These are phyloP conservation scores for Leucophenga varia DNA, from an alignment of 1,140 invertebrate species.

Conservation along the genomic window DNA sequence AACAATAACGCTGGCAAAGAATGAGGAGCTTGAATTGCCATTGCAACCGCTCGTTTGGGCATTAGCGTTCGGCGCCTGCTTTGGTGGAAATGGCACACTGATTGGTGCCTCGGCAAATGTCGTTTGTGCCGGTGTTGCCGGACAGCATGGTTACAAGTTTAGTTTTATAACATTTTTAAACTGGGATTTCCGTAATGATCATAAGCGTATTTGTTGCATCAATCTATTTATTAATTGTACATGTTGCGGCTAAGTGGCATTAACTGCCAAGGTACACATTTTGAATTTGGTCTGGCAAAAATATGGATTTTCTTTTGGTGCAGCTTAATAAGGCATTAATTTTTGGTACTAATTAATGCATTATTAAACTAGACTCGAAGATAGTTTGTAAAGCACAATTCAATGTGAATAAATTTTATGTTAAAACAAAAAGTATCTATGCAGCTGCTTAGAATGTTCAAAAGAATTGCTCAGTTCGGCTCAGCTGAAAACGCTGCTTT, in stretches of 20 bases:
- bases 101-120: slow-evolving; percentile 79
- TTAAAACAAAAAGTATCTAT: too few relatives aligned
- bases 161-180: slow-evolving; percentile 61
- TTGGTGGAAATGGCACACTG: slow-evolving; percentile 77
- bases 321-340: too few relatives aligned
- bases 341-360: too few relatives aligned
- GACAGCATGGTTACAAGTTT: slow-evolving; percentile 77
- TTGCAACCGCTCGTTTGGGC: slow-evolving; percentile 71
- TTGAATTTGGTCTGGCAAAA: too few relatives aligned
- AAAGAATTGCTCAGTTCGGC: too few relatives aligned
- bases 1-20: slow-evolving; percentile 62
- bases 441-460: too few relatives aligned
- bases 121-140: slow-evolving; percentile 74
- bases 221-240: slow-evolving; percentile 68
- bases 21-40: slow-evolving; percentile 62
- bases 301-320: too few relatives aligned
- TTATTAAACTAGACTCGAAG: too few relatives aligned
- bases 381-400: too few relatives aligned
- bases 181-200: slow-evolving; percentile 73
- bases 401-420: too few relatives aligned
- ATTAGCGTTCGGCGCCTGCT: slow-evolving; percentile 71
- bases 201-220: slow-evolving; percentile 63
- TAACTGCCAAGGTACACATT: too few relatives aligned
- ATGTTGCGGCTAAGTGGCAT: slow-evolving; percentile 65
- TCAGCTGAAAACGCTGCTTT: too few relatives aligned